phyloP scores from a whole-genome alignment of 2,888 invertebrate genomes.

The Silvanus unidentatus region DNA sequence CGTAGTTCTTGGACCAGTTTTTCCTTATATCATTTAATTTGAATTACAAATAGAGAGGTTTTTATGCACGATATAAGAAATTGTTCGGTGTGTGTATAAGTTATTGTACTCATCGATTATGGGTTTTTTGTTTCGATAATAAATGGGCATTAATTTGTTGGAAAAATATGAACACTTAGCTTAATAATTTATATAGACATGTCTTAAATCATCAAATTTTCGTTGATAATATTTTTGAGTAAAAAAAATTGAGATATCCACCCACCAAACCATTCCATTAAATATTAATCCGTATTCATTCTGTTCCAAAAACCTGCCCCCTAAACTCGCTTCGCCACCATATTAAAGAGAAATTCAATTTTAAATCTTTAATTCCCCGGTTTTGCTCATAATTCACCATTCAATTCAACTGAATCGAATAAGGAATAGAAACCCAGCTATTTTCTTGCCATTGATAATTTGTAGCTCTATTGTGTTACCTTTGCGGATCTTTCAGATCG shows the following conservation, averaged over 20 bases:
- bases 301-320: too few species aligned
- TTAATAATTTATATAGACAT: too few species aligned
- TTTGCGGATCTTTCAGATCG: not conserved
- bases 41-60: slow-evolving; percentile 17
- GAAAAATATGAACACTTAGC: not conserved
- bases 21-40: slow-evolving; percentile 18
- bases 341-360: slow-evolving; percentile 5
- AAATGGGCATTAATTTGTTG: too few species aligned
- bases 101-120: too few species aligned
- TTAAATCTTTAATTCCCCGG: slow-evolving; percentile 7
- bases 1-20: slow-evolving; percentile 16
- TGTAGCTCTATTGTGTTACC: slow-evolving; percentile 15
- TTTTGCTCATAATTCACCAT: slow-evolving; percentile 10
- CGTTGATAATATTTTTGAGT: too few species aligned
- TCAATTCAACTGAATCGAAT: slow-evolving; percentile 9
- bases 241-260: too few species aligned
- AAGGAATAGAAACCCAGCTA: slow-evolving; percentile 11
- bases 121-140: too few species aligned
- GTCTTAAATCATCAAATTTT: too few species aligned
- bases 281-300: too few species aligned
- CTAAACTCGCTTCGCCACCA: too few species aligned
- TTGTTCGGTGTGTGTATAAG: not conserved
- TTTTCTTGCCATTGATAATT: slow-evolving; percentile 15
- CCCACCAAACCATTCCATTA: too few species aligned
- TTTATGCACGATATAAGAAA: not conserved